These are phyloP conservation scores for Urocolius indicus DNA, from an alignment of 2,113 vertebrate genomes.

Conservation along the genomic window DNA sequence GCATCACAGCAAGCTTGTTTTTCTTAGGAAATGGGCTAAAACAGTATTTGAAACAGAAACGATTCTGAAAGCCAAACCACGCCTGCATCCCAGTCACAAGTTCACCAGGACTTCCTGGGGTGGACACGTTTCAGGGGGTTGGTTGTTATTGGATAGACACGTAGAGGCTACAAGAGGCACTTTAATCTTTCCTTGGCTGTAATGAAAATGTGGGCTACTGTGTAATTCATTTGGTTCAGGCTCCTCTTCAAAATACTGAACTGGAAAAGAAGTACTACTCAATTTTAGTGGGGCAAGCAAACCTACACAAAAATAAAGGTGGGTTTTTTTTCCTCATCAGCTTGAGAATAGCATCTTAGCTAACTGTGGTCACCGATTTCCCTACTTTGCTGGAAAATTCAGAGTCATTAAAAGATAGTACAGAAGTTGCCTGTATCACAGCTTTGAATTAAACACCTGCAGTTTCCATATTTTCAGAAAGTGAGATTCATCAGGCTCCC, in stretches of 20 bases:
- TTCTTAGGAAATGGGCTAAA: neutral
- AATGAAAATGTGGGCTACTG: neutral
- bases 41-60: neutral
- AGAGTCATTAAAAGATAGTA: neutral
- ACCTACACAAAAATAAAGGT: neutral
- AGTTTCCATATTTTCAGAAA: neutral
- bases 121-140: neutral
- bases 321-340: neutral
- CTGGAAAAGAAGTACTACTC: neutral
- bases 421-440: neutral
- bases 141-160: neutral
- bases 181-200: neutral
- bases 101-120: neutral
- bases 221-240: neutral
- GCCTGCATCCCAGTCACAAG: neutral
- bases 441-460: neutral
- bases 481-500: neutral
- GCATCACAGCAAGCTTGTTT: neutral
- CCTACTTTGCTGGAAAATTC: neutral
- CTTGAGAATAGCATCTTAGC: neutral
- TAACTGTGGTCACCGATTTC: neutral
- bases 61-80: neutral
- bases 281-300: neutral
- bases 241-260: neutral
- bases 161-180: neutral